Conservation (phyloP, 2,797 vertebrate genomes). For the Simalia tracyae region DNA sequence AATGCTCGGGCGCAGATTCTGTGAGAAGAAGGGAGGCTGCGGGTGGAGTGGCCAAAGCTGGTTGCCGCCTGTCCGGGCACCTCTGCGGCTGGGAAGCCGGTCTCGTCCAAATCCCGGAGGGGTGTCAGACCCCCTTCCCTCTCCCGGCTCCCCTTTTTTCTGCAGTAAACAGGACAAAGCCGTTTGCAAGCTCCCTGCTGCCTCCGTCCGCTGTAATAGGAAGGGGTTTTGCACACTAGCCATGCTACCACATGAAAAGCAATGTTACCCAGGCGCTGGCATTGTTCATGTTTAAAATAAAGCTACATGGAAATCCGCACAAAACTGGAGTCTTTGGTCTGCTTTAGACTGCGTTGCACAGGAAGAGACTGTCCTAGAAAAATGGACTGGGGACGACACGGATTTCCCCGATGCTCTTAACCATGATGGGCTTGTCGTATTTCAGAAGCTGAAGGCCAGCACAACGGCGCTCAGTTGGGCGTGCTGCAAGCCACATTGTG, state of each 20-base stretch:
- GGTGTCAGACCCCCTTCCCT: background rate
- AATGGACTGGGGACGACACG: no score
- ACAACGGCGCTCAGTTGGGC: no score
- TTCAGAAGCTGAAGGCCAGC: no score
- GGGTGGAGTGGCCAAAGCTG: background rate
- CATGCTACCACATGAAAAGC: constrained; percentile 55
- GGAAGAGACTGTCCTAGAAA: background rate
- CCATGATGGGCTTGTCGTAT: no score
- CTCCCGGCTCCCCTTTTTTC: background rate
- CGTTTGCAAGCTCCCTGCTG: constrained; percentile 58
- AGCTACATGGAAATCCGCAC: constrained; percentile 63
- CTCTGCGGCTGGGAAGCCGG: background rate
- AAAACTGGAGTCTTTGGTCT: constrained; percentile 46
- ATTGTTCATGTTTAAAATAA: constrained; percentile 75
- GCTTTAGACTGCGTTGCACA: constrained; percentile 20
- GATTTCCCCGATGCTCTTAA: background rate
- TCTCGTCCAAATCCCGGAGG: background rate
- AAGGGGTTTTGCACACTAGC: constrained; percentile 60
- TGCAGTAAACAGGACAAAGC: constrained; percentile 49
- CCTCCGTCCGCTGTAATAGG: constrained; percentile 64
- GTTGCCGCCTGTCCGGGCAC: background rate
- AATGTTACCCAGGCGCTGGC: constrained; percentile 67
- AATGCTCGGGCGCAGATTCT: rapidly evolving
- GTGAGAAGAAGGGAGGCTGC: background rate
- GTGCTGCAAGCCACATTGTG: no score